A percentile compares a stretch with the other conserved stretches of the same genome.
These are phyloP conservation scores for Gobio occitaniae DNA, from an alignment of 2,797 vertebrate genomes.

Conservation along the genomic window DNA sequence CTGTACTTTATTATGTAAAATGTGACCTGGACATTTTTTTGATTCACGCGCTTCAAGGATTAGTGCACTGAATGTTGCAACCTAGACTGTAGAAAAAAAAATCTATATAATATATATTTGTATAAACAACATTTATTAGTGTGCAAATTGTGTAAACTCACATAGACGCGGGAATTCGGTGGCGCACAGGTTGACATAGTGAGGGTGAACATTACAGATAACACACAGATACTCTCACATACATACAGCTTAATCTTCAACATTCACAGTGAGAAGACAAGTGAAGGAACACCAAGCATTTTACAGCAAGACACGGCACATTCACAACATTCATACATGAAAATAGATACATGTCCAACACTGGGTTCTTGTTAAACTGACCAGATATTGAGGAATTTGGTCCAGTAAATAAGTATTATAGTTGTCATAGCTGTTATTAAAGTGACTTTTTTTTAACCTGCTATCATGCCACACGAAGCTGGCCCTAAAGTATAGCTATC, in stretches of 20 bases:
- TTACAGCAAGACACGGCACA: slow-evolving; percentile 55
- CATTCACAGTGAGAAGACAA: slow-evolving; percentile 45
- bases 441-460: not conserved
- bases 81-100: slow-evolving; percentile 22
- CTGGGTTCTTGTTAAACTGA: slow-evolving; percentile 41
- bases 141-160: slow-evolving; percentile 64
- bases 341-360: slow-evolving; percentile 51
- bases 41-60: not conserved
- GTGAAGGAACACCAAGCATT: slow-evolving; percentile 36
- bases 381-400: slow-evolving; percentile 51
- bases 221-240: slow-evolving; percentile 24
- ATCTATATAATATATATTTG: not conserved
- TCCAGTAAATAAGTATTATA: slow-evolving; percentile 50
- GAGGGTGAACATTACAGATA: slow-evolving; percentile 34
- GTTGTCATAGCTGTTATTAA: slow-evolving; percentile 19
- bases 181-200: slow-evolving; percentile 40
- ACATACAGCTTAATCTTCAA: slow-evolving; percentile 42
- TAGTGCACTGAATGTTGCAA: slow-evolving; percentile 1
- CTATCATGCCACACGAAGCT: slow-evolving; percentile 24
- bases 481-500: not conserved
- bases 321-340: slow-evolving; percentile 54
- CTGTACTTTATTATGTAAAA: not conserved
- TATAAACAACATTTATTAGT: slow-evolving; percentile 69
- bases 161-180: slow-evolving; percentile 43
- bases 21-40: not conserved